A percentile compares a stretch with the other conserved stretches of the same genome.
phyloP scores from a whole-genome alignment of 2,113 vertebrate species.

The Myiagra hebetior region DNA sequence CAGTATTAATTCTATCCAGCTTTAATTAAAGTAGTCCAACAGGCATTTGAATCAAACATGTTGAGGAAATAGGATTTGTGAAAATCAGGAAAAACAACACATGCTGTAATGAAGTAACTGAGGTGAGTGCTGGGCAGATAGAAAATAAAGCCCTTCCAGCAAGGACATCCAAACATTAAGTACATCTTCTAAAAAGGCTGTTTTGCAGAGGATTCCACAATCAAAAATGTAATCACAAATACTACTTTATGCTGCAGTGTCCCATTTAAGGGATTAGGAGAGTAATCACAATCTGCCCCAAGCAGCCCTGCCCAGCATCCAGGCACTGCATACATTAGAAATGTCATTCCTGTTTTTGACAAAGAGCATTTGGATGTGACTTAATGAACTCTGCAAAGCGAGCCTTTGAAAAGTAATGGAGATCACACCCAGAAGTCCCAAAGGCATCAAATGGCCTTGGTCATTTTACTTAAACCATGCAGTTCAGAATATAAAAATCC shows the following conservation, averaged over 20 bases:
- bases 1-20: not conserved
- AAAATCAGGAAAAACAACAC: not conserved
- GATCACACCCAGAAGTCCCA: not conserved
- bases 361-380: not conserved
- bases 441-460: not conserved
- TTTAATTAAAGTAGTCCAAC: not conserved
- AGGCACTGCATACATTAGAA: not conserved
- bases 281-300: constrained; percentile 50
- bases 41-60: not conserved
- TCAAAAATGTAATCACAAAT: constrained; percentile 3
- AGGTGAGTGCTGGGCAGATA: not conserved
- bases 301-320: not conserved
- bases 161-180: not conserved
- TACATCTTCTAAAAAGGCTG: not conserved
- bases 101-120: not conserved
- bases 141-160: not conserved
- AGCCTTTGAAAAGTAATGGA: not conserved
- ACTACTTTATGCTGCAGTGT: constrained; percentile 9
- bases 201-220: not conserved
- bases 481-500: not conserved
- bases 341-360: not conserved
- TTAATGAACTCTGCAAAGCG: not conserved
- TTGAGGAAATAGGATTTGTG: not conserved
- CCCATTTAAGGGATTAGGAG: constrained; percentile 52
- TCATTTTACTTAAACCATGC: not conserved